phyloP scores from a whole-genome alignment of 2,888 invertebrate species.

The Archips xylosteana region DNA sequence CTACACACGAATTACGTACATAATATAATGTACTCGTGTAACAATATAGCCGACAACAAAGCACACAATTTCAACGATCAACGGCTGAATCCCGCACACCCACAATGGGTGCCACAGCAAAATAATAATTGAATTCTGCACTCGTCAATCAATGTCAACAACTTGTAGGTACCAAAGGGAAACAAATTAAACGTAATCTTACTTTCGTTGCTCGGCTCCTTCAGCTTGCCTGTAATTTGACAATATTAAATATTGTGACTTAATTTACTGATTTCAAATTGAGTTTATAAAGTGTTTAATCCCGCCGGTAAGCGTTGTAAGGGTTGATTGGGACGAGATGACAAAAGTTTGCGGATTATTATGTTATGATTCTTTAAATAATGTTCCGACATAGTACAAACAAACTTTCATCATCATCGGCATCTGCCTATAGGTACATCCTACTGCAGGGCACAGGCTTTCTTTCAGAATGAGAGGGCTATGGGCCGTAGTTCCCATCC shows the following conservation, averaged over 20 bases:
- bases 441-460: too few species aligned
- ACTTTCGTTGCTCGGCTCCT: slow-evolving; percentile 56
- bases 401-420: too few species aligned
- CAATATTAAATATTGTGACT: slow-evolving; percentile 8
- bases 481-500: too few species aligned
- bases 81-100: slow-evolving; percentile 4
- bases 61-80: slow-evolving; percentile 7
- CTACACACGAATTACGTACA: not conserved
- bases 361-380: not conserved
- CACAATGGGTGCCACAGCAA: slow-evolving; percentile 46
- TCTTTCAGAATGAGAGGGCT: too few species aligned
- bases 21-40: not conserved
- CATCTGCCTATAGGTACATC: too few species aligned
- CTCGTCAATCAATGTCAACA: slow-evolving; percentile 60
- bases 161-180: slow-evolving; percentile 45
- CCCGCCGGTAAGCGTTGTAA: slow-evolving; percentile 1
- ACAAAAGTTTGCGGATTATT: slow-evolving; percentile 1
- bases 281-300: slow-evolving; percentile 25
- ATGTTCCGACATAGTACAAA: not conserved
- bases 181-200: slow-evolving; percentile 60
- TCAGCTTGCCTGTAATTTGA: slow-evolving; percentile 35
- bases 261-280: slow-evolving; percentile 22
- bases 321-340: not conserved
- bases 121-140: slow-evolving; percentile 67
- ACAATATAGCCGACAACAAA: slow-evolving; percentile 8